phyloP scores from a whole-genome alignment of 2,113 vertebrate genomes.

The Diglossa brunneiventris region DNA sequence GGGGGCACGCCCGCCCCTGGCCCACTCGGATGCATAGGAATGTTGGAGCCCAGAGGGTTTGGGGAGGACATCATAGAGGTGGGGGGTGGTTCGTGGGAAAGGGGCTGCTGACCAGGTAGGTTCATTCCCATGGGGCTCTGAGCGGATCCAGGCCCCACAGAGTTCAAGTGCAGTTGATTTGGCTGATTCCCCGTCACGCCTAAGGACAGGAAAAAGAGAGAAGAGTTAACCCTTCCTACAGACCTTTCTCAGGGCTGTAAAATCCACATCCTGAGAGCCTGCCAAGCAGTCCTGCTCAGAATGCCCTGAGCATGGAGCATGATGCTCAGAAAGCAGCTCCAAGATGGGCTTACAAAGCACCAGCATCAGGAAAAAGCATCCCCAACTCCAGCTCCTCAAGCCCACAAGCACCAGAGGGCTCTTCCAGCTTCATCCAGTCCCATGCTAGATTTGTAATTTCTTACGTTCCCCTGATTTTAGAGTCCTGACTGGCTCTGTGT shows the following conservation, averaged over 20 bases:
- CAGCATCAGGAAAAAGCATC: not conserved
- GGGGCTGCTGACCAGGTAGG: conserved; percentile 85
- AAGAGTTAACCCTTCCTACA: not conserved
- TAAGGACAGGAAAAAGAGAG: conserved; percentile 19
- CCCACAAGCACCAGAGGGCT: not conserved
- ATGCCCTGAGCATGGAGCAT: not conserved
- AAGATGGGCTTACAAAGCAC: not conserved
- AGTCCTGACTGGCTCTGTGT: not conserved
- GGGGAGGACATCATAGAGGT: conserved; percentile 86
- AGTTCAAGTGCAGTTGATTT: conserved; percentile 85
- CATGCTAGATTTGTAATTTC: not conserved
- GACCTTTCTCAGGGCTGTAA: not conserved
- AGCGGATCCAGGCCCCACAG: conserved; percentile 80
- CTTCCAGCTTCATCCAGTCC: not conserved
- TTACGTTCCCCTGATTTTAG: not conserved
- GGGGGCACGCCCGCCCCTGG: conserved; percentile 72
- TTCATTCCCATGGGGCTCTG: conserved; percentile 91
- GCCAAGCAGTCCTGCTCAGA: not conserved
- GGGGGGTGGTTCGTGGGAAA: conserved; percentile 85
- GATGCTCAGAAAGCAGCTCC: not conserved
- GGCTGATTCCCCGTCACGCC: conserved; percentile 82
- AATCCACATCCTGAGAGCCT: not conserved
- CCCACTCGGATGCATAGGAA: conserved; percentile 84
- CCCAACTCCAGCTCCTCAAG: not conserved
- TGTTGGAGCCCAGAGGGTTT: conserved; percentile 83